A percentile compares a stretch with the other conserved stretches of the same genome.
Evolutionary conservation across 2,888 invertebrate genomes (phyloP).

Genomic region (Diachrysia chrysitis): DNA sequence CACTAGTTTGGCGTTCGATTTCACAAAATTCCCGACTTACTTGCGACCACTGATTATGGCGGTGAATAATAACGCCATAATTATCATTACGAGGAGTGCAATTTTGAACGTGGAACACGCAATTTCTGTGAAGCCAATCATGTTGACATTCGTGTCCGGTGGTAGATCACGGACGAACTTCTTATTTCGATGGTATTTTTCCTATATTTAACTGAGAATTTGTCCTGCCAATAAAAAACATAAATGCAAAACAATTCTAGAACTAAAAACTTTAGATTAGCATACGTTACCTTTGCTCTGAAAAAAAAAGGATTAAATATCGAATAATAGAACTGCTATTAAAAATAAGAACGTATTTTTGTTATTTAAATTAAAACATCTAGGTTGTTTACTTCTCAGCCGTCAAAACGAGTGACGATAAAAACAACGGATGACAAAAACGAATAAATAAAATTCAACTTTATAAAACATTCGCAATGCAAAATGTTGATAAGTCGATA

Average conservation of each 20-base stretch:
- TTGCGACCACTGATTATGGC: constrained; percentile 51
- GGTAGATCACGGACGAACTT: constrained; percentile 33
- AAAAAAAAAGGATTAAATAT: constrained; percentile 34
- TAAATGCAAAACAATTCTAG: neutral
- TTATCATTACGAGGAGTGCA: constrained; percentile 59
- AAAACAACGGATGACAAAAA: constrained; percentile 52
- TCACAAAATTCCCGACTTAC: constrained; percentile 46
- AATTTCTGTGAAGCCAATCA: constrained; percentile 67
- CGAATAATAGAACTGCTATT: constrained; percentile 17
- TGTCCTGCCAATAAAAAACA: constrained; percentile 18
- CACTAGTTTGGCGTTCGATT: constrained; percentile 36
- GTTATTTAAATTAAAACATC: constrained; percentile 52
- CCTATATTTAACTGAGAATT: constrained; percentile 19
- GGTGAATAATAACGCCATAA: constrained; percentile 60
- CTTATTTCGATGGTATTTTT: constrained; percentile 18
- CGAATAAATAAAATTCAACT: constrained; percentile 58
- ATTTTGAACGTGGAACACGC: constrained; percentile 68
- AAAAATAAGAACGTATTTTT: constrained; percentile 29
- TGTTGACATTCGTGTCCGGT: constrained; percentile 61
- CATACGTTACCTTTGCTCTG: constrained; percentile 28
- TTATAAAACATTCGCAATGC: constrained; percentile 67
- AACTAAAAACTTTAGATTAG: neutral
- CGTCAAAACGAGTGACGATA: constrained; percentile 60
- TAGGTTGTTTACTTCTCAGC: constrained; percentile 53
- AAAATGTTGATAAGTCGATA: constrained; percentile 67